Conservation (phyloP, 1,140 invertebrate genomes). For the Drosophila ercepeae region DNA sequence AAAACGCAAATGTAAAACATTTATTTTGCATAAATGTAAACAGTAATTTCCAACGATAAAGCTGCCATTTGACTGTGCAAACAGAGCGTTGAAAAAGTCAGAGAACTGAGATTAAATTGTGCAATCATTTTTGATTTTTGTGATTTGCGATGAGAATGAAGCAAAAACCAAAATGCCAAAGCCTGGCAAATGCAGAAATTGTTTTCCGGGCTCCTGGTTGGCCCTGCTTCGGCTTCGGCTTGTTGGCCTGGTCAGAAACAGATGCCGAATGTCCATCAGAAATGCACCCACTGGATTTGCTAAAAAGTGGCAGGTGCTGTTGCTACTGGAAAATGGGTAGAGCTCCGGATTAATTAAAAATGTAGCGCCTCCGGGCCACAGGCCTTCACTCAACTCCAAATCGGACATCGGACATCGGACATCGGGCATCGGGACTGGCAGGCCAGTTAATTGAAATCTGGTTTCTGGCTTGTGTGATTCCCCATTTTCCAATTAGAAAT, state of each 20-base stretch:
- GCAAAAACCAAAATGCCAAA: slow-evolving; percentile 49
- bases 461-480: slow-evolving; percentile 20
- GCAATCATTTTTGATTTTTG: slow-evolving; percentile 52
- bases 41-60: slow-evolving; percentile 19
- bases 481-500: slow-evolving; percentile 5
- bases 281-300: slow-evolving; percentile 68
- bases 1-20: slow-evolving; percentile 23
- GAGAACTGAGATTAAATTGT: slow-evolving; percentile 63
- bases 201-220: slow-evolving; percentile 15
- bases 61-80: slow-evolving; percentile 26
- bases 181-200: slow-evolving; percentile 51
- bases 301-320: slow-evolving; percentile 45
- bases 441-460: slow-evolving; percentile 66
- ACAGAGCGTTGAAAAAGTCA: slow-evolving; percentile 15
- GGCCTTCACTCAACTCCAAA: slow-evolving; percentile 51
- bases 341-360: slow-evolving; percentile 68
- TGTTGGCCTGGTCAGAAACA: slow-evolving; percentile 61
- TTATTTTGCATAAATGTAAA: slow-evolving; percentile 57
- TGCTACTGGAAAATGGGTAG: background rate
- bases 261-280: slow-evolving; percentile 71
- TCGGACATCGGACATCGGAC: background rate
- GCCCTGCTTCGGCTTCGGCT: background rate
- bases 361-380: slow-evolving; percentile 42
- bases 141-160: slow-evolving; percentile 22
- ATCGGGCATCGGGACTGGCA: slow-evolving; percentile 46